A percentile compares a stretch with the other conserved stretches of the same genome.
These are phyloP conservation scores for Hydrocynus forskahlii DNA, from an alignment of 2,797 vertebrate genomes.

Conservation along the genomic window DNA sequence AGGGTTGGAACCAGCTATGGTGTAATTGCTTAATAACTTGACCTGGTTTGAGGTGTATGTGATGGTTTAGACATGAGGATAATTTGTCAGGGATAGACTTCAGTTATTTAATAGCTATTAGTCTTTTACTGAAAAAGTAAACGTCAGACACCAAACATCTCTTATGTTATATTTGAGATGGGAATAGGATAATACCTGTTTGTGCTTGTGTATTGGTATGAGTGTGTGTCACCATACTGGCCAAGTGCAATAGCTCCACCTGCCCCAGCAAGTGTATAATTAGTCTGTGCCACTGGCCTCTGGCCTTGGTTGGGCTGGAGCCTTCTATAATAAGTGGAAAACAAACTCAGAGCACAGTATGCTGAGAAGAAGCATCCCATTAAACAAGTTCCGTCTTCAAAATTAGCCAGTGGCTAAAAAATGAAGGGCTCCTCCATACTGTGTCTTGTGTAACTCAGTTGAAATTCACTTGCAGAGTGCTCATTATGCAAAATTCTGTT, in stretches of 20 bases:
- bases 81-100: no score
- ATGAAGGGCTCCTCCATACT: background rate
- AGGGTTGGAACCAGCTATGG: no score
- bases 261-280: constrained; percentile 45
- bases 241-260: constrained; percentile 24
- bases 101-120: no score
- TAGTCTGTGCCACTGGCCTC: constrained; percentile 29
- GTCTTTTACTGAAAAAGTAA: no score
- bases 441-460: background rate
- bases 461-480: background rate
- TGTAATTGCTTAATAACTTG: no score
- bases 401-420: background rate
- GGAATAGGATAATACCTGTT: background rate
- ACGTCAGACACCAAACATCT: no score
- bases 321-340: background rate
- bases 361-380: background rate
- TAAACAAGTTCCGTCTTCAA: background rate
- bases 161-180: no score
- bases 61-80: no score
- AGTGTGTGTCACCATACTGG: constrained; percentile 20
- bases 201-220: constrained; percentile 2
- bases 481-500: no score
- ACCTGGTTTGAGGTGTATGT: no score
- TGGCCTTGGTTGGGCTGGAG: constrained; percentile 2
- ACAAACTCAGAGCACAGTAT: constrained; percentile 7